Base-by-base conservation (phyloP, 1,140 invertebrate species). In the Leucophenga varia region DNA sequence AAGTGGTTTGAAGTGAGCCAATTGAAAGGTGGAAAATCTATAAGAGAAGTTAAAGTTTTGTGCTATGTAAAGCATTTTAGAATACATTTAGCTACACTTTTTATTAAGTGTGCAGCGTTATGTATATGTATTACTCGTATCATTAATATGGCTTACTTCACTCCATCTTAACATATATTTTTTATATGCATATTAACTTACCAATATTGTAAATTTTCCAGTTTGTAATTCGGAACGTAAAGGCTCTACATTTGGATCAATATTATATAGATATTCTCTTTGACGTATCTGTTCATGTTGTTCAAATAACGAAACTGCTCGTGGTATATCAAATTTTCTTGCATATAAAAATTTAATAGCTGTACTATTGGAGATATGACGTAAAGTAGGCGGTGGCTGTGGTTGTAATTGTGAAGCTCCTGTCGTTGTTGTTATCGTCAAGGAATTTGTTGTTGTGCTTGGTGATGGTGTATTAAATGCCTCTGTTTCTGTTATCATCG, bases 121-220 rank as follows among this genome's bases (percentile, higher is more conserved):
- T n/a, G n/a, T n/a, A n/a, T n/a, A n/a, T n/a, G n/a, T n/a, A n/a
- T n/a, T n/a, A n/a, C n/a, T n/a, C n/a, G n/a, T n/a, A n/a, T n/a
- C n/a, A n/a, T n/a, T n/a, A n/a, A n/a, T n/a, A n/a, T n/a, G n/a
- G n/a, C n/a, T n/a, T n/a, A n/a, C n/a, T n/a, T n/a, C n/a, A n/a
- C n/a, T n/a, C n/a, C n/a, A 42, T 20, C 5, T 12, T 20, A 14
- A 41, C 12, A 30, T n/a, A 32, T 14, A 32, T 32, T 32, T 32
- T 30, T 30, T 30, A 8, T 32, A 2, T 30, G n/a, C n/a, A n/a
- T n/a, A n/a, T n/a, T n/a, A n/a, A 79, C 85, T 84, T 79, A 97
- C 94, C 85, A 98, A 79, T 74, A 97, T 88, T 42, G 95, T 97
- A 77, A 98, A 97, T 82, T 98, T 98, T 72, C 91, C 93, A 46